Evolutionary conservation across 2,888 invertebrate genomes (phyloP).

Genomic region (Asteroscopus sphinx): DNA sequence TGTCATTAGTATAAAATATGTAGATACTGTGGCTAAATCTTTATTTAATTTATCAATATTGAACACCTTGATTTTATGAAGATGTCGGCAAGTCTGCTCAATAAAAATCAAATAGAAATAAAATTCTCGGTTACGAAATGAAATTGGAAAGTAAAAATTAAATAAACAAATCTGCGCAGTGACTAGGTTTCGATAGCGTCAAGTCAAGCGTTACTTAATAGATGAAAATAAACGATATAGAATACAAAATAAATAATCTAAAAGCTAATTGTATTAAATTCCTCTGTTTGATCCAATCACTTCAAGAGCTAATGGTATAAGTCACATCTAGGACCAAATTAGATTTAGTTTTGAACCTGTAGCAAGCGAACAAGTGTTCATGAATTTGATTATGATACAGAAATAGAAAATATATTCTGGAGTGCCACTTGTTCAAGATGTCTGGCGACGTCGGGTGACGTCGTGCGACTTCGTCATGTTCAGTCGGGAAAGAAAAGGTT

Average conservation of each 20-base stretch:
- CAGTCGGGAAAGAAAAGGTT: too few relatives aligned
- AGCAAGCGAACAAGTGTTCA: not conserved
- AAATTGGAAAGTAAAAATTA: conserved; percentile 6
- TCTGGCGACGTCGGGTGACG: too few relatives aligned
- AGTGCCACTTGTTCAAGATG: too few relatives aligned
- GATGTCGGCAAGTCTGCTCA: too few relatives aligned
- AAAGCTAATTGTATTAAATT: conserved; percentile 2
- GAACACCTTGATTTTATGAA: too few relatives aligned
- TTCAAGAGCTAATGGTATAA: not conserved
- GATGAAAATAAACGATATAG: conserved; percentile 4
- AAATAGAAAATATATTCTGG: too few relatives aligned
- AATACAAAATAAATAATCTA: not conserved
- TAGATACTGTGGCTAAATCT: too few relatives aligned
- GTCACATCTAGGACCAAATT: conserved; percentile 25
- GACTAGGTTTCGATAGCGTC: not conserved
- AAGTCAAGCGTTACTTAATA: conserved; percentile 4
- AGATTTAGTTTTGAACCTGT: conserved; percentile 9
- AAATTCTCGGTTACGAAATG: not conserved
- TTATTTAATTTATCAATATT: too few relatives aligned
- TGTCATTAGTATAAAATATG: too few relatives aligned
- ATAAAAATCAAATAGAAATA: not conserved
- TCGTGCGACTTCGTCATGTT: too few relatives aligned
- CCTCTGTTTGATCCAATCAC: not conserved
- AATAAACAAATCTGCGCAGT: not conserved
- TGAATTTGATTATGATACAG: too few relatives aligned